Evolutionary conservation across 2,888 invertebrate species (phyloP).

Genomic region (Eupeodes latifasciatus): DNA sequence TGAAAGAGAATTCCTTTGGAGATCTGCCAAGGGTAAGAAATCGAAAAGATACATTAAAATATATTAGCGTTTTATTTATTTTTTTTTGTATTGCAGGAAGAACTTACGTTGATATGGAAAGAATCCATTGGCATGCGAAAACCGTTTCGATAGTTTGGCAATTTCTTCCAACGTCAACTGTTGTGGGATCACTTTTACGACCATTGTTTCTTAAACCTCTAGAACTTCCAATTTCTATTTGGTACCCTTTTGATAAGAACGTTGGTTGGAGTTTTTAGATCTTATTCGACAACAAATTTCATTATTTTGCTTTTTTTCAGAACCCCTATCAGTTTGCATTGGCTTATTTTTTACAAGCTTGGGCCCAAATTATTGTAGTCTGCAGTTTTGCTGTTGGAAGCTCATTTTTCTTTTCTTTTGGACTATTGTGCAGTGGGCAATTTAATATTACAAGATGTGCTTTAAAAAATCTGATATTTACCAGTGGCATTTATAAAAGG

Average conservation of each 20-base stretch:
- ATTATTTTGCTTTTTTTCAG: background rate
- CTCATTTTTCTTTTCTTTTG: slow-evolving; percentile 43
- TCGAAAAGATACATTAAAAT: background rate
- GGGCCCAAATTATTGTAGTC: slow-evolving; percentile 53
- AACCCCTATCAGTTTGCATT: slow-evolving; percentile 45
- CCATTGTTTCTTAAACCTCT: slow-evolving; percentile 22
- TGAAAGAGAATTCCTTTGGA: slow-evolving; percentile 38
- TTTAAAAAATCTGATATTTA: slow-evolving; percentile 66
- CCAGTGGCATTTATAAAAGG: slow-evolving; percentile 58
- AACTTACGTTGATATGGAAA: slow-evolving; percentile 34
- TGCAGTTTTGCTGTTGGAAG: slow-evolving; percentile 55
- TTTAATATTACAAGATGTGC: slow-evolving; percentile 60
- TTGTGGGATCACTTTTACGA: background rate
- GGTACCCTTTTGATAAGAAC: slow-evolving; percentile 40
- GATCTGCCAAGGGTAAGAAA: slow-evolving; percentile 40
- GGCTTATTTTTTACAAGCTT: slow-evolving; percentile 50
- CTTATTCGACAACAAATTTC: background rate
- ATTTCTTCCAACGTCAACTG: background rate
- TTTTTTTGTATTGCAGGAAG: slow-evolving; percentile 36
- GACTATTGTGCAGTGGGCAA: slow-evolving; percentile 55
- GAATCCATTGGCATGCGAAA: slow-evolving; percentile 1
- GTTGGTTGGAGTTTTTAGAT: background rate
- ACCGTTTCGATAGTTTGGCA: slow-evolving; percentile 32
- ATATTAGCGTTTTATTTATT: background rate
- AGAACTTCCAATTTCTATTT: slow-evolving; percentile 16